Base-by-base conservation (phyloP, 2,113 vertebrate genomes). In the Tympanuchus pallidicinctus region DNA sequence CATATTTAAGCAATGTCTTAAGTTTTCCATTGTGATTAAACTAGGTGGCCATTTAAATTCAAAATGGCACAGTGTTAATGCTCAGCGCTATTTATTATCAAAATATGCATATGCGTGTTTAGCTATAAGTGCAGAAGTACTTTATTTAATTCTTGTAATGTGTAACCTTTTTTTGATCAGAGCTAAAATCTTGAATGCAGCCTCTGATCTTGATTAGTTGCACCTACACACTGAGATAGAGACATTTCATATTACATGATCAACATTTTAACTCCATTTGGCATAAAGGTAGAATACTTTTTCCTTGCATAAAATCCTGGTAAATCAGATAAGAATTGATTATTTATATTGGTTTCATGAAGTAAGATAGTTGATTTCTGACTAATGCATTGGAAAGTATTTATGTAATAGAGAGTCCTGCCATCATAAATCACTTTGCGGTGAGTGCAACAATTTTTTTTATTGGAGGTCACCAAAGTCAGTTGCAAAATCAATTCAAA, bases 261-360 rank as follows among this genome's bases (percentile, higher is more conserved):
- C 83, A 81, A 90, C 81, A 81, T 91, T 96, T 86, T 76, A 76
- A 92, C 60, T 94, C 73, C 63, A 52, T 92, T 82, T 96, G 85
- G 85, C 78, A 79, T 79, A 85, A 94, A 93, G 42, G 74, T 83
- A 92, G 32, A 32, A 81, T 57, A 30, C 84, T 93, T 88, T 92
- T 89, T 90, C 71, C 54, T 34, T 88, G 89, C 60, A 80, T 63
- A 72, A 86, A 40, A 70, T 84, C 60, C 3, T 45, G 71, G 47
- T 82, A 95, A 92, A 94, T 87, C 80, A 89, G 56, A 73, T 93
- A 92, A 96, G 60, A 93, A 96, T 93, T 92, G 92, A 97, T 96
- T 96, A 59, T 90, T 87, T 96, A 94, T 97, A 78, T 94, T 93
- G 76, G 60, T 92, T 96, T 97, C 96, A 97, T 98, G 86, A 97